Conservation (phyloP, 2,888 invertebrate genomes). For the Ceratothoa steindachneri region DNA sequence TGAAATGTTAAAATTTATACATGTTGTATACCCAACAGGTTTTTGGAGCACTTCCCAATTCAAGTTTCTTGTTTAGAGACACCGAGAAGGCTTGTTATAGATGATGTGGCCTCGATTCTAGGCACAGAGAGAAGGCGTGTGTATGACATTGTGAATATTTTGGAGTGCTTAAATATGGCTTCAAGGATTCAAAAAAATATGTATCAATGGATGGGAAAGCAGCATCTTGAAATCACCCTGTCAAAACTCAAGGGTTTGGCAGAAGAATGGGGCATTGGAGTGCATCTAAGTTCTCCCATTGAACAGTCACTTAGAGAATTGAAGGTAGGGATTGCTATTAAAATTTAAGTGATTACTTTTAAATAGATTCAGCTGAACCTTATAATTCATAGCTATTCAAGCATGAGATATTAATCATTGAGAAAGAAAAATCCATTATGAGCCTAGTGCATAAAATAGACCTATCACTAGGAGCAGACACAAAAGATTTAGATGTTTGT, state of each 20-base stretch:
- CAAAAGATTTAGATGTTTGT: no score
- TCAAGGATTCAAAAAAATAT: slow-evolving; percentile 63
- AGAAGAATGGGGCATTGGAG: neutral
- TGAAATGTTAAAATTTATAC: no score
- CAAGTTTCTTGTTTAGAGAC: slow-evolving; percentile 56
- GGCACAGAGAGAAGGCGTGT: slow-evolving; percentile 66
- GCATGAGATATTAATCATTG: no score
- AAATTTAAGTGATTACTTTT: no score
- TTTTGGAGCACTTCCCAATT: slow-evolving; percentile 60
- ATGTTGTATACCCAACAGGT: no score
- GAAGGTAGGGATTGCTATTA: no score
- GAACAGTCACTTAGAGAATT: neutral
- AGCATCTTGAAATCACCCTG: slow-evolving; percentile 61
- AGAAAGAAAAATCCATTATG: no score
- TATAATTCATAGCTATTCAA: no score
- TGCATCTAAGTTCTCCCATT: neutral
- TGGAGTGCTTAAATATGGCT: slow-evolving; percentile 68
- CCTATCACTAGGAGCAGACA: no score
- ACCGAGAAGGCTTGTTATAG: slow-evolving; percentile 59
- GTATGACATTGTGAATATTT: slow-evolving; percentile 69
- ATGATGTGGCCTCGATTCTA: slow-evolving; percentile 62
- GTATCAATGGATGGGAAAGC: slow-evolving; percentile 67
- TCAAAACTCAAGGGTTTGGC: slow-evolving; percentile 62
- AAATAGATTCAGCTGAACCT: no score
- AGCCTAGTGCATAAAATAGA: no score